Percentiles rank a stretch among this genome's conserved stretches.
These are phyloP conservation scores for Ridgeia piscesae DNA, from an alignment of 1,140 invertebrate species.

Conservation along the genomic window DNA sequence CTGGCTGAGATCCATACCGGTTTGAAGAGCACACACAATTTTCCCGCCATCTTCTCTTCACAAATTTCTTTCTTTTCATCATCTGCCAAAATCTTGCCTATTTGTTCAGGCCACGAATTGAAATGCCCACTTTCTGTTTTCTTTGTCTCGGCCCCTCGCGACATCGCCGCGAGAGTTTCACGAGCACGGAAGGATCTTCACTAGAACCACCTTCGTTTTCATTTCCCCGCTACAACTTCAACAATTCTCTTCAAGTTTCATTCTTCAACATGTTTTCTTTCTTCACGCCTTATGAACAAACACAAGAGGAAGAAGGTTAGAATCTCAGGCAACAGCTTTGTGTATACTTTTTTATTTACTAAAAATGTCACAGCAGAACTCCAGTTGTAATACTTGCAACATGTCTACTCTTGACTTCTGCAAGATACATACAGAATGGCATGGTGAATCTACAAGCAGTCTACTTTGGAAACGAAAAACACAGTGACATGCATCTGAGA, in stretches of 20 bases:
- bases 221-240: neutral
- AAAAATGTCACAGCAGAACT: neutral
- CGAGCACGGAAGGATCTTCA: neutral
- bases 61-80: neutral
- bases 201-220: neutral
- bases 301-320: neutral
- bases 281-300: constrained; percentile 5
- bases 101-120: neutral
- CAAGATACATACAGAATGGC: too few relatives aligned
- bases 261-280: constrained; percentile 1
- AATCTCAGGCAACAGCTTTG: neutral
- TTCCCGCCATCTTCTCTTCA: neutral
- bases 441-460: too few relatives aligned
- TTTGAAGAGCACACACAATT: neutral
- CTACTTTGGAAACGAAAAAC: too few relatives aligned
- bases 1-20: neutral
- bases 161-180: neutral
- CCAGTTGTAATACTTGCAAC: neutral
- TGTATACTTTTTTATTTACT: neutral
- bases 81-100: neutral
- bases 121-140: neutral
- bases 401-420: too few relatives aligned
- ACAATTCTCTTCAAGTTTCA: neutral
- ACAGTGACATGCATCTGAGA: too few relatives aligned
- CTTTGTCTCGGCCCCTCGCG: neutral